Conservation (phyloP, 2,113 vertebrate species). For the Nesoenas mayeri region DNA sequence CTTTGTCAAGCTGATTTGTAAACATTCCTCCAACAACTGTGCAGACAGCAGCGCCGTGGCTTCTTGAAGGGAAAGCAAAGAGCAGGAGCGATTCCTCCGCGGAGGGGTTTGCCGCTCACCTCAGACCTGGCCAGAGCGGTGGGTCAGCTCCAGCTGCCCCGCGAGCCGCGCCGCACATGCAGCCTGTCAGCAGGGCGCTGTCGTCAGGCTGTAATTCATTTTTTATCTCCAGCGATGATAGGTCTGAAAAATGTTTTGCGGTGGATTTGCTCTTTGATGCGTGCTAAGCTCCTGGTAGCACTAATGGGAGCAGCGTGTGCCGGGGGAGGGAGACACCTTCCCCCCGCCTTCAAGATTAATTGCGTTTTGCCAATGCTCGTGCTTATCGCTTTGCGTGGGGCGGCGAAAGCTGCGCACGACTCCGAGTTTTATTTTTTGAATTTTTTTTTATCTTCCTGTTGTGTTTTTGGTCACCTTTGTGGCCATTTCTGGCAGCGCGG, state of each 20-base stretch:
- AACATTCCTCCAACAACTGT: conserved; percentile 65
- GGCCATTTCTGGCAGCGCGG: not conserved
- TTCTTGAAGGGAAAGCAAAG: conserved; percentile 14
- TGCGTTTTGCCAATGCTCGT: not conserved
- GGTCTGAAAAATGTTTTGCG: conserved; percentile 57
- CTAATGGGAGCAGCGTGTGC: conserved; percentile 47
- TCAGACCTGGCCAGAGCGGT: conserved; percentile 16
- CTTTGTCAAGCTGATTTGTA: conserved; percentile 65
- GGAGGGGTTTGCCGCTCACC: conserved; percentile 1
- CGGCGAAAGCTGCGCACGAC: not conserved
- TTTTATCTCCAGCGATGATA: conserved; percentile 60
- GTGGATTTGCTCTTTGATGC: conserved; percentile 56
- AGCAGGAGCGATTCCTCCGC: not conserved
- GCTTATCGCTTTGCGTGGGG: not conserved
- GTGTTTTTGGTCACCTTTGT: not conserved
- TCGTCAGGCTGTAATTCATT: conserved; percentile 52
- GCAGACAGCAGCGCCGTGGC: conserved; percentile 26
- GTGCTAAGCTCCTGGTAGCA: conserved; percentile 41
- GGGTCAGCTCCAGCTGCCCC: conserved; percentile 21
- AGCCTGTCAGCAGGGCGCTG: not conserved
- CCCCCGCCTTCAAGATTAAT: not conserved
- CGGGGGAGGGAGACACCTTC: not conserved
- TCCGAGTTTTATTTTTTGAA: not conserved
- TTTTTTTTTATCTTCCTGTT: not conserved
- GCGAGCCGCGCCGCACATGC: not conserved